phyloP scores from a whole-genome alignment of 2,888 invertebrate genomes.

The Andrena hattorfiana region DNA sequence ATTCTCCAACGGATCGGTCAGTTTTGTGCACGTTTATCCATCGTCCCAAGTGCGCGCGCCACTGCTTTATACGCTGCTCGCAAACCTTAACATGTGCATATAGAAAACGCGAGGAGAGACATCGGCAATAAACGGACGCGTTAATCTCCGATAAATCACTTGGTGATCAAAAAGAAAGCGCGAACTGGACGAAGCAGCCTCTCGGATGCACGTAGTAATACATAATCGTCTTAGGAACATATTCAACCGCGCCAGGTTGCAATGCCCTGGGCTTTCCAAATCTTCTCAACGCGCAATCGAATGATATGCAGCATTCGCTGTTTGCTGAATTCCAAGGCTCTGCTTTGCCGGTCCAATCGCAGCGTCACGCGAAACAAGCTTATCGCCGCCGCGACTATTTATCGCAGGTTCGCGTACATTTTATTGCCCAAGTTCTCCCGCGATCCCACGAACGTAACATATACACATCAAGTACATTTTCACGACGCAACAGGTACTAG shows the following conservation, averaged over 20 bases:
- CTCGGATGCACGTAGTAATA: background rate
- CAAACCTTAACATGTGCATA: slow-evolving; percentile 56
- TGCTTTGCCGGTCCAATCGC: background rate
- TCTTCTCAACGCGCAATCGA: background rate
- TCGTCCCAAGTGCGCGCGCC: background rate
- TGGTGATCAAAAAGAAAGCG: background rate
- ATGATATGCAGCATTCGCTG: background rate
- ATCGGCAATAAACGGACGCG: slow-evolving; percentile 54
- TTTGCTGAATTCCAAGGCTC: background rate
- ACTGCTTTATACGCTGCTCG: slow-evolving; percentile 33
- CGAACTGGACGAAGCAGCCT: slow-evolving; percentile 3
- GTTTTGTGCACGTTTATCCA: slow-evolving; percentile 12
- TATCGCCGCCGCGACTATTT: slow-evolving; percentile 31
- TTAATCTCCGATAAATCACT: slow-evolving; percentile 48
- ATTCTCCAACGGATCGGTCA: slow-evolving; percentile 6
- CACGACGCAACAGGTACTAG: slow-evolving; percentile 77
- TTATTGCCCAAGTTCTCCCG: slow-evolving; percentile 57
- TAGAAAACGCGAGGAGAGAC: slow-evolving; percentile 29
- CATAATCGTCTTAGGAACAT: slow-evolving; percentile 24
- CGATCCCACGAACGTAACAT: slow-evolving; percentile 59
- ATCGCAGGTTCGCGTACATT: slow-evolving; percentile 57
- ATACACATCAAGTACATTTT: slow-evolving; percentile 62
- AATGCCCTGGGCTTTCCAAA: too few relatives aligned
- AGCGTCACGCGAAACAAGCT: slow-evolving; percentile 1
- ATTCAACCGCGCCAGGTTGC: slow-evolving; percentile 9